Evolutionary conservation across 2,797 vertebrate genomes (phyloP).

Genomic region (Clarias pachynema): DNA sequence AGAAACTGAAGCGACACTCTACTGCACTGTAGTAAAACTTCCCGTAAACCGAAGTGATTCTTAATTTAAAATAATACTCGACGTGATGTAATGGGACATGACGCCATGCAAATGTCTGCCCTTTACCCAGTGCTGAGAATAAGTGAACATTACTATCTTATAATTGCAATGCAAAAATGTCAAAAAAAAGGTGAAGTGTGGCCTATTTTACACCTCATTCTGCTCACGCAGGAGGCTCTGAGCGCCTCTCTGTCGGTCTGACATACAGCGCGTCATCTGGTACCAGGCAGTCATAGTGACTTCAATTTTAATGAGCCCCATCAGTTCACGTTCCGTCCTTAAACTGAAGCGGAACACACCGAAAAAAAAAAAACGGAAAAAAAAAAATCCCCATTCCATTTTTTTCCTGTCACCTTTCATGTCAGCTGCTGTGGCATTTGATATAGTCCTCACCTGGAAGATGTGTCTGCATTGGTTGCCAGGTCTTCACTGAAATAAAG

Average conservation of each 20-base stretch:
- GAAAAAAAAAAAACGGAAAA: neutral
- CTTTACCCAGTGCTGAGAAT: constrained; percentile 24
- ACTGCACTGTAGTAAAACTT: neutral
- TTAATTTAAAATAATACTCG: constrained; percentile 20
- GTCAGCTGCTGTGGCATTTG: constrained; percentile 31
- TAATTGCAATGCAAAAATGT: constrained; percentile 35
- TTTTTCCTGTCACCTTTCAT: constrained; percentile 30
- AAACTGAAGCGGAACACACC: constrained; percentile 23
- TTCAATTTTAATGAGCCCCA: constrained; percentile 50
- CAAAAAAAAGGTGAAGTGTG: constrained; percentile 24
- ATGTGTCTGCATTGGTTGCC: neutral
- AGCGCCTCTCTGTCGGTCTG: constrained; percentile 27
- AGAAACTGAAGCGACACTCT: neutral
- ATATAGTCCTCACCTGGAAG: constrained; percentile 30
- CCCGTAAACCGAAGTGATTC: neutral
- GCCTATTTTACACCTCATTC: constrained; percentile 23
- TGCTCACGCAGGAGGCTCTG: neutral
- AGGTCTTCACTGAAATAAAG: constrained; percentile 25
- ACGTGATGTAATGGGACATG: constrained; percentile 13
- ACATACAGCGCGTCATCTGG: constrained; percentile 27
- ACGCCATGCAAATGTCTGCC: constrained; percentile 24
- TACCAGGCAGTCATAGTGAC: constrained; percentile 27
- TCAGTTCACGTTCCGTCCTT: constrained; percentile 31
- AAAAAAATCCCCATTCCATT: neutral
- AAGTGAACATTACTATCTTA: constrained; percentile 9